These are phyloP conservation scores for Takifugu rubripes DNA, from an alignment of 2,797 vertebrate genomes.

Conservation along the genomic window DNA sequence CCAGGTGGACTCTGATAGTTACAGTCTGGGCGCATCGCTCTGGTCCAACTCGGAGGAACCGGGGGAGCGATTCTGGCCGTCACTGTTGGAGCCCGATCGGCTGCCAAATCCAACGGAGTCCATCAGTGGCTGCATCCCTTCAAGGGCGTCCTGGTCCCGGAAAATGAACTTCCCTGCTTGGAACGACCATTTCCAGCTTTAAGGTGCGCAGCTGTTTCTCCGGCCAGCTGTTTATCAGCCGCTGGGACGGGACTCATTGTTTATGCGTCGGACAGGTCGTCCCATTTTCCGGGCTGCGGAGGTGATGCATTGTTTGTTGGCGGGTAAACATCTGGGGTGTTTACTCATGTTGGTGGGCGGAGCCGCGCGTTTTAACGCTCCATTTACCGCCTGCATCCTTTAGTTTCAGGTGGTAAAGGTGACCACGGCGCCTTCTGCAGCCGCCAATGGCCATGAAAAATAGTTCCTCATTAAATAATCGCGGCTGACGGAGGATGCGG, in stretches of 20 bases:
- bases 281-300: constrained; percentile 30
- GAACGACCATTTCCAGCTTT: constrained; percentile 9
- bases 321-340: constrained; percentile 41
- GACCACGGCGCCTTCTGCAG: no score
- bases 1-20: constrained; percentile 48
- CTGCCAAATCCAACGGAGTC: constrained; percentile 32
- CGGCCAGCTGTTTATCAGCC: constrained; percentile 31
- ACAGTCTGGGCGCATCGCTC: constrained; percentile 24
- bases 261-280: constrained; percentile 33
- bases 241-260: constrained; percentile 40
- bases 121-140: constrained; percentile 11
- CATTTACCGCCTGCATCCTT: no score
- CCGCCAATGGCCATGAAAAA: no score
- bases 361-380: not conserved
- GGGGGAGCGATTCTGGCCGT: constrained; percentile 11
- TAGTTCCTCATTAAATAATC: no score
- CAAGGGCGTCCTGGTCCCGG: not conserved
- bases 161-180: constrained; percentile 7
- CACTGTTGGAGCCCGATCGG: constrained; percentile 5
- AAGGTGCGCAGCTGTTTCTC: constrained; percentile 28
- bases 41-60: constrained; percentile 30
- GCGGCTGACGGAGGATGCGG: no score
- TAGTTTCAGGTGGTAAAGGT: no score
- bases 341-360: constrained; percentile 29
- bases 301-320: constrained; percentile 34